Percentiles rank a stretch among this genome's conserved stretches.
These are phyloP conservation scores for Ischnus inquisitorius DNA, from an alignment of 2,888 invertebrate species.

Conservation along the genomic window DNA sequence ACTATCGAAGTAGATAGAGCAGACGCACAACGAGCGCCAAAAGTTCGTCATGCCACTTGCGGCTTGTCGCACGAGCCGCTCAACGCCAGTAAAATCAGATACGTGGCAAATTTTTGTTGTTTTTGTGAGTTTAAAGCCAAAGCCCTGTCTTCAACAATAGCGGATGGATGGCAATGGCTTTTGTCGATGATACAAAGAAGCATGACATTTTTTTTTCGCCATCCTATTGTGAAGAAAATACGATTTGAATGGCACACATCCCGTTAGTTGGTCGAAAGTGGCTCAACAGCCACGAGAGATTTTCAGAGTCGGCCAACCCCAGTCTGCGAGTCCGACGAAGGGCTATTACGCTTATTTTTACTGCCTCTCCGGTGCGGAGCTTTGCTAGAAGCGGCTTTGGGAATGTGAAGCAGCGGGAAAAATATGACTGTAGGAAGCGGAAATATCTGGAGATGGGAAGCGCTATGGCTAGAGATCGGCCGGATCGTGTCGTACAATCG, in stretches of 20 bases:
- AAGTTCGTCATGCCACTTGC: no score
- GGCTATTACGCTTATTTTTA: constrained; percentile 45
- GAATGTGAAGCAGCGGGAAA: constrained; percentile 16
- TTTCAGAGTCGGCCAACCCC: constrained; percentile 8
- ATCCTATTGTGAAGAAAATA: background rate
- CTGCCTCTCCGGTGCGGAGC: background rate
- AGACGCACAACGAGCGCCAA: no score
- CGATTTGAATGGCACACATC: constrained; percentile 4
- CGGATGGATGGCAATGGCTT: no score
- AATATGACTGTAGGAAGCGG: constrained; percentile 38
- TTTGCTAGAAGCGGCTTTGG: constrained; percentile 43
- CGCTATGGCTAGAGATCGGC: constrained; percentile 50
- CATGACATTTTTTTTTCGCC: no score
- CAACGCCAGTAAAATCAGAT: no score
- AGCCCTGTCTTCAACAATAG: no score
- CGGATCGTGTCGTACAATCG: constrained; percentile 66
- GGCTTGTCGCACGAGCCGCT: no score
- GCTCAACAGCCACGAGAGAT: background rate
- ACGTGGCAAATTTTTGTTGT: no score
- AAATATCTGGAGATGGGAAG: constrained; percentile 57
- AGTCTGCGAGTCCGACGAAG: constrained; percentile 14
- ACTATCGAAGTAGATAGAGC: no score
- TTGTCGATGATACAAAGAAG: no score
- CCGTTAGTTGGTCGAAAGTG: constrained; percentile 15
- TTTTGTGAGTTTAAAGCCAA: no score